Conservation (phyloP, 2,888 invertebrate genomes). For the Plutella xylostella region DNA sequence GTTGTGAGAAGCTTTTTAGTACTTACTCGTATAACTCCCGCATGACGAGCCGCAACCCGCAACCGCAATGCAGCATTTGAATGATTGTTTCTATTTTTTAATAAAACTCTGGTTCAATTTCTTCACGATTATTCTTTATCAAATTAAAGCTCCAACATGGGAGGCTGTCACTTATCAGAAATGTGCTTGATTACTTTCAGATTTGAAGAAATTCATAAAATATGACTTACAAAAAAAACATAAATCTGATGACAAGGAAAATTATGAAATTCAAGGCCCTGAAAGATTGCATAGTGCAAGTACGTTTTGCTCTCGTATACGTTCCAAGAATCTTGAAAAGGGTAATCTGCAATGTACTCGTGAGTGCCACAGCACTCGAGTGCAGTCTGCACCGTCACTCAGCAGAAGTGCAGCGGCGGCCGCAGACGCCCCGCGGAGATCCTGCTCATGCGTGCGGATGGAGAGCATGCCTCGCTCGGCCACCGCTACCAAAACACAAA, state of each 20-base stretch:
- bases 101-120: no score
- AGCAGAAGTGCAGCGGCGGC: constrained; percentile 23
- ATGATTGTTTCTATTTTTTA: no score
- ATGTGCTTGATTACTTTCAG: constrained; percentile 42
- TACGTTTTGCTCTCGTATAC: constrained; percentile 53
- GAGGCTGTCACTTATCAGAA: neutral
- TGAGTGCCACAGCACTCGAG: constrained; percentile 31
- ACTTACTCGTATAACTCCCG: no score
- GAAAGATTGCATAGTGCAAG: constrained; percentile 59
- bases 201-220: constrained; percentile 76
- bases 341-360: constrained; percentile 28
- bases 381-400: constrained; percentile 44
- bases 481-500: constrained; percentile 25
- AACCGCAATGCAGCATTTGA: no score
- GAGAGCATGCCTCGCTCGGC: constrained; percentile 35
- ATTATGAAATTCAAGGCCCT: constrained; percentile 37
- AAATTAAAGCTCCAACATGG: no score
- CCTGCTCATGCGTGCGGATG: constrained; percentile 47
- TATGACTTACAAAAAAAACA: constrained; percentile 63
- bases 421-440: constrained; percentile 35
- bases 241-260: constrained; percentile 20
- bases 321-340: constrained; percentile 35
- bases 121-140: no score
- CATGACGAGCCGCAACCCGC: no score
- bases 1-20: no score